Percentiles rank a stretch among this genome's conserved stretches.
These are phyloP conservation scores for Salmo trutta DNA, from an alignment of 2,797 vertebrate species.

Conservation along the genomic window DNA sequence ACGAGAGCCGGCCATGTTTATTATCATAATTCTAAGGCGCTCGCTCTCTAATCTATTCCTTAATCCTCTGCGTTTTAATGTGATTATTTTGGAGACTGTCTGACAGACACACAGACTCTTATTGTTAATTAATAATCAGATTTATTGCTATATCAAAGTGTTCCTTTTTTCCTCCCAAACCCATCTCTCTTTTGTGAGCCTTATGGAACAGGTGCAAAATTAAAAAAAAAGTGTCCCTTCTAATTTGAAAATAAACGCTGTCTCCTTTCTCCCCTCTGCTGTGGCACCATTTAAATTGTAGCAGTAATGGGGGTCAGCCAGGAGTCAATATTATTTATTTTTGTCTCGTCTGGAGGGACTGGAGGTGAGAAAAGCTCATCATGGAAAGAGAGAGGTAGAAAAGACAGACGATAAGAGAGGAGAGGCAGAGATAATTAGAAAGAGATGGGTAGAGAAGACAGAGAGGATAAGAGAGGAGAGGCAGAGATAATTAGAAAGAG, in stretches of 20 bases:
- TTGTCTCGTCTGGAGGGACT: slow-evolving; percentile 79
- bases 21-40: slow-evolving; percentile 54
- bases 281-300: slow-evolving; percentile 80
- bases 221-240: slow-evolving; percentile 71
- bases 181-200: slow-evolving; percentile 64
- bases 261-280: slow-evolving; percentile 63
- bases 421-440: not conserved
- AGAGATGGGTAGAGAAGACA: slow-evolving; percentile 34
- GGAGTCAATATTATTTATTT: slow-evolving; percentile 87
- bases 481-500: not conserved
- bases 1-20: slow-evolving; percentile 55
- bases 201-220: slow-evolving; percentile 72
- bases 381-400: slow-evolving; percentile 68
- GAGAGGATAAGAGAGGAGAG: slow-evolving; percentile 16
- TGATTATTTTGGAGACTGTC: slow-evolving; percentile 68
- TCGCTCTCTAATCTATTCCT: slow-evolving; percentile 65
- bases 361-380: slow-evolving; percentile 87
- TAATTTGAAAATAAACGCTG: slow-evolving; percentile 79
- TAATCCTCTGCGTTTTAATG: slow-evolving; percentile 64
- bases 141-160: slow-evolving; percentile 35
- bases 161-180: slow-evolving; percentile 59
- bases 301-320: slow-evolving; percentile 84
- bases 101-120: slow-evolving; percentile 58
- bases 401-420: slow-evolving; percentile 40
- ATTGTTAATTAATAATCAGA: too few relatives aligned